A percentile compares a stretch with the other conserved stretches of the same genome.
phyloP scores from a whole-genome alignment of 2,888 invertebrate genomes.

The Stenurella melanura region DNA sequence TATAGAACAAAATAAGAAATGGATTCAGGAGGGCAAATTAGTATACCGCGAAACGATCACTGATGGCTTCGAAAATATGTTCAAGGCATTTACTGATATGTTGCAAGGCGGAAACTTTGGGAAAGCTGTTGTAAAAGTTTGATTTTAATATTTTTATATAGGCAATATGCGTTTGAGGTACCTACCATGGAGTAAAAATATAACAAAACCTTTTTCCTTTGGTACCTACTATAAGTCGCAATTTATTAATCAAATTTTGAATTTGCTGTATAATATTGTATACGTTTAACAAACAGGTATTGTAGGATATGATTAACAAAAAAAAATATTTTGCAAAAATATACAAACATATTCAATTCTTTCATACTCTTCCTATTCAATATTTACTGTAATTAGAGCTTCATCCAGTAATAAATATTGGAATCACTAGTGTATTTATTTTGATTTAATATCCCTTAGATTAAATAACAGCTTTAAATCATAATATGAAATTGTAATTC shows the following conservation, averaged over 20 bases:
- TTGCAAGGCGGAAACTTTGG: constrained; percentile 62
- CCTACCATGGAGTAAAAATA: too few species aligned
- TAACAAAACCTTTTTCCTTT: too few species aligned
- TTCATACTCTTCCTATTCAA: too few species aligned
- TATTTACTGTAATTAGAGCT: not conserved
- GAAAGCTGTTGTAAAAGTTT: constrained; percentile 64
- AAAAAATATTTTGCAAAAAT: not conserved
- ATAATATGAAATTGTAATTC: too few species aligned
- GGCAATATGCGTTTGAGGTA: not conserved
- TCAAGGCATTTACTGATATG: constrained; percentile 64
- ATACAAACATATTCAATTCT: not conserved
- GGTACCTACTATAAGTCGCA: too few species aligned
- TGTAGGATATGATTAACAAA: not conserved
- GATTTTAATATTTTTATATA: constrained; percentile 20
- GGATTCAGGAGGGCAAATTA: constrained; percentile 83
- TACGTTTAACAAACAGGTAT: too few species aligned
- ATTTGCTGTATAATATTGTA: too few species aligned
- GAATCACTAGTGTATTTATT: too few species aligned
- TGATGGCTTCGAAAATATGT: constrained; percentile 76
- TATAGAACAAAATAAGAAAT: constrained; percentile 77
- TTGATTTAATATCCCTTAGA: too few species aligned
- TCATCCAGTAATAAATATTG: too few species aligned
- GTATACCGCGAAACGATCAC: constrained; percentile 82
- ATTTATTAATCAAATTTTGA: too few species aligned
- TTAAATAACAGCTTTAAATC: too few species aligned